phyloP scores from a whole-genome alignment of 37 sponge, comb jelly and placozoan genomes.

The Halisarca cf. caerulea region DNA sequence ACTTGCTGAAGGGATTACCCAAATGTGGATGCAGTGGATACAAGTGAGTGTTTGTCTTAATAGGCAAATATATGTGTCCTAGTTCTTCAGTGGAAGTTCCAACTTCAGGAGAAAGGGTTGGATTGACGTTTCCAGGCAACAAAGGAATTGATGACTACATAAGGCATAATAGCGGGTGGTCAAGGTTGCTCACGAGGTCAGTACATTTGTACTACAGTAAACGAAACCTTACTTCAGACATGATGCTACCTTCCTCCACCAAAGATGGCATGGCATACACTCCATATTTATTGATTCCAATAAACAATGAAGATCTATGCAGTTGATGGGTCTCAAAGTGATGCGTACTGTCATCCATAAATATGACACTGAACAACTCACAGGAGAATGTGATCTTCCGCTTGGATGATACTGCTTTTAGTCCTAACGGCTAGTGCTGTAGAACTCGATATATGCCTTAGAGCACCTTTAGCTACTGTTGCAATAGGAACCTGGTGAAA shows the following conservation, averaged over 20 bases:
- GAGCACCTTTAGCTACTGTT: conserved; percentile 47
- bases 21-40: too few species aligned
- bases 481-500: conserved; percentile 60
- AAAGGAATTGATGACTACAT: too few species aligned
- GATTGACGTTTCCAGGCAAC: too few species aligned
- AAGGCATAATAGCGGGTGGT: too few species aligned
- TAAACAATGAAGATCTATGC: conserved; percentile 58
- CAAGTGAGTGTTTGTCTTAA: too few species aligned
- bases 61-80: too few species aligned
- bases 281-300: conserved; percentile 51
- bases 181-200: too few species aligned
- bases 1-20: not conserved
- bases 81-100: too few species aligned
- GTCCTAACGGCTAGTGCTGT: conserved; percentile 52
- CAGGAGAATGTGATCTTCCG: conserved; percentile 56
- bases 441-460: conserved; percentile 57
- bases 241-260: conserved; percentile 53
- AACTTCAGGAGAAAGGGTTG: too few species aligned
- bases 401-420: conserved; percentile 38
- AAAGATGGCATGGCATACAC: conserved; percentile 70
- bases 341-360: too few species aligned
- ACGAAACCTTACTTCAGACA: conserved; percentile 50
- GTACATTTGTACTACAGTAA: too few species aligned
- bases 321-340: too few species aligned
- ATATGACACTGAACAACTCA: conserved; percentile 18